Evolutionary conservation across 1,140 invertebrate species (phyloP).

Genomic region (Steinernema khuongi): DNA sequence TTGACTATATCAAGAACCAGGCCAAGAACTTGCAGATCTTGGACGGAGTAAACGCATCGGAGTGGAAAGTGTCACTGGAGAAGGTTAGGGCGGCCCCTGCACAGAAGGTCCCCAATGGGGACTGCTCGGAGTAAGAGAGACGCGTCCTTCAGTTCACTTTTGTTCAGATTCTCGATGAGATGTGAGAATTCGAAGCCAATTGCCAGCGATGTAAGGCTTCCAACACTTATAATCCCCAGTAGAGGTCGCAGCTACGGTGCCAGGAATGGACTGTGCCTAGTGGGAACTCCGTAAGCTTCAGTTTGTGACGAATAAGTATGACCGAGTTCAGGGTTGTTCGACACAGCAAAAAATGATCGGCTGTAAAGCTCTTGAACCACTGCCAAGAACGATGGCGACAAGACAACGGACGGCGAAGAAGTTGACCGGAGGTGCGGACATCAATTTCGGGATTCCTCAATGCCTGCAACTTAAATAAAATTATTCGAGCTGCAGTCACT

Average conservation of each 20-base stretch:
- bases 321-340: neutral
- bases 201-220: neutral
- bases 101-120: neutral
- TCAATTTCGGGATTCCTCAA: too few species aligned
- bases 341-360: neutral
- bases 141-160: neutral
- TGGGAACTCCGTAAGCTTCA: neutral
- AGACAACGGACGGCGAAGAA: too few species aligned
- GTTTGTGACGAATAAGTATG: neutral
- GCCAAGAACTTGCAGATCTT: constrained; percentile 21
- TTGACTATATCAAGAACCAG: neutral
- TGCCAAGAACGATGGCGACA: too few species aligned
- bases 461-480: too few species aligned
- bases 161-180: constrained; percentile 3
- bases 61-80: constrained; percentile 15
- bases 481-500: too few species aligned
- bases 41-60: constrained; percentile 3
- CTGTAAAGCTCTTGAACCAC: too few species aligned
- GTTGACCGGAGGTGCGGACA: too few species aligned
- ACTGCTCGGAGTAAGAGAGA: neutral
- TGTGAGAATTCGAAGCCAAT: neutral
- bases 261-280: neutral
- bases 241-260: neutral
- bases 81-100: neutral
- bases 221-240: neutral